Evolutionary conservation across 2,797 vertebrate genomes (phyloP), one percentile per base, ranked within the genome.

Genomic region (Tamandua tetradactyla): DNA sequence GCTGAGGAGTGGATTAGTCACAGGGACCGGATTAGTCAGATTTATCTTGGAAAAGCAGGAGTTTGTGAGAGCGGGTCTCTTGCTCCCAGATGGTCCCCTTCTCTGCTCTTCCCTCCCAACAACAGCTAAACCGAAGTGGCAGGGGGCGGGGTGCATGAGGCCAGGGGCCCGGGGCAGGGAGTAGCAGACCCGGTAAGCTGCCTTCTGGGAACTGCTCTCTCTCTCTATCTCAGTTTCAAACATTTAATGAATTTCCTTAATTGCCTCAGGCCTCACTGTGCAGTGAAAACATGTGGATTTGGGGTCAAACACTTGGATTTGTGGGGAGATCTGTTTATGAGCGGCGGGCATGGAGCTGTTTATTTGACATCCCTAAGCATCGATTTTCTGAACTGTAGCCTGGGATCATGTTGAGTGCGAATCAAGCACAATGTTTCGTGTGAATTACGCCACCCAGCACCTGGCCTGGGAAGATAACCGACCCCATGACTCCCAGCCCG

Each of bases 11-110:
- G 76, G 89, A 93, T 96, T 94, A 87, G 96, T 93, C 95, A 89
- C 69, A 62, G 89, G 83, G 72, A 84, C 94, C 62, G 94, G 94
- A 94, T 95, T 94, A 96, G 95, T 68, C 78, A 89, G 76, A 85
- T 27, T 79, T 80, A 79, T 87, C 82, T 62, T 15, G 2, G 76
- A 79, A 90, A 81, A 90, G 88, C 15, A 62, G 74, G 93, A 57
- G 68, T n/a, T 37, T 32, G 6, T 15, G 23, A 18, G 47, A 87
- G 37, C 61, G 81, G 64, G 94, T 17, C 61, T 82, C 82, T 52
- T 55, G 25, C 42, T 80, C 69, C 0, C 95, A 95, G 86, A 71
- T n/a, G 64, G 89, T 68, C 62, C 80, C 55, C 8, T 79, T 57
- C 80, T 81, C 75, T 40, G 52, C 72, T 22, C 12, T 44, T 87